Evolutionary conservation across 2,888 invertebrate species (phyloP), one percentile per base, ranked within the genome.

Genomic region (Agrotis ipsilon): DNA sequence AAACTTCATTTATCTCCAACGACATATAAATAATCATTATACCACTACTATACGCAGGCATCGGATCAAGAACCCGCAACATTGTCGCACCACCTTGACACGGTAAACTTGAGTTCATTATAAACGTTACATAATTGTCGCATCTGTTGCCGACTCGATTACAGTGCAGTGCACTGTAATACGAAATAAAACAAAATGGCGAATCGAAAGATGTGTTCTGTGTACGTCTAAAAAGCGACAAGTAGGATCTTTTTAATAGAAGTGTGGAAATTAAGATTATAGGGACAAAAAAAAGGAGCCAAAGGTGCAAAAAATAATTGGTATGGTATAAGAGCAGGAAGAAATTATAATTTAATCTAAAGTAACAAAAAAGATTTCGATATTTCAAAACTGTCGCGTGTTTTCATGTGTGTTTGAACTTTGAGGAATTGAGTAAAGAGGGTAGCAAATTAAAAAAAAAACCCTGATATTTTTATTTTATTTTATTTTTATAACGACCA

Each of bases 1-100:
- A 60, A 43, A 2, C n/a, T 24, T 45, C 45, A 24, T 5, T 59
- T 45, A 49, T 72, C 24, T 24, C 63, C 27, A 39, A 13, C n/a
- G 16, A 52, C 39, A 39, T 32, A 66, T 39, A 72, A 64, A 64
- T 52, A 61, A 69, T 67, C 71, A 68, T 72, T 62, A n/a, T 60
- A 54, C 39, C 11, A 39, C 39, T 16, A 49, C 24, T n/a, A 9
- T 52, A 60, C 2, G 19, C 4, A 27, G 3, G 67, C 60, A n/a
- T 27, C 46, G 59, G 78, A 68, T 60, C 78, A 84, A 83, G 73
- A 84, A 82, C 78, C 87, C 73, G 81, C 85, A 85, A 89, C 89
- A 84, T 64, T 84, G 88, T 89, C 73, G 49, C 65, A 59, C 39
- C 81, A 85, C 89, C 90, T 89, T 89, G 89, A 89, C 89, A 88